Conservation (phyloP, 2,113 vertebrate genomes). For the Austrofundulus limnaeus region DNA sequence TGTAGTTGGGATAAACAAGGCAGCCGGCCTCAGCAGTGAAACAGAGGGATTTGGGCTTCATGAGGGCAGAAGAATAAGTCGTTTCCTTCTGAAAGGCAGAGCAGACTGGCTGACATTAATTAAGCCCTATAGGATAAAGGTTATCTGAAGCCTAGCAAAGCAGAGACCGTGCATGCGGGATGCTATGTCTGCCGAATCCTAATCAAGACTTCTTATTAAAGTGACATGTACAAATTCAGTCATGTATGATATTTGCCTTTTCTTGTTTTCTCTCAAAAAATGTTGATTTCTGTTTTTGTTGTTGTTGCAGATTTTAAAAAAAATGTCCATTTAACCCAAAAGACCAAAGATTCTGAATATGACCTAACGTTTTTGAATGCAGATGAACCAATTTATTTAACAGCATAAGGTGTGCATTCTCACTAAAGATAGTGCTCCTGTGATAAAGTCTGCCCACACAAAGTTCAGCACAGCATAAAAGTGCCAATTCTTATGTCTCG, state of each 20-base stretch:
- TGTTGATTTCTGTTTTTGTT: constrained; percentile 1
- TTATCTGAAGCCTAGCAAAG: constrained; percentile 80
- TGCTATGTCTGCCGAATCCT: constrained; percentile 70
- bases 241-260: constrained; percentile 16
- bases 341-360: constrained; percentile 12
- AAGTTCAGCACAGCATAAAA: neutral
- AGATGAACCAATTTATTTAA: neutral
- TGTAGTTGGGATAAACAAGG: constrained; percentile 80
- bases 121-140: constrained; percentile 84
- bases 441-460: neutral
- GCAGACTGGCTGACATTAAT: constrained; percentile 79
- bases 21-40: constrained; percentile 72
- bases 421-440: no score
- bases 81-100: constrained; percentile 80
- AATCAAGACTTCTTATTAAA: constrained; percentile 76
- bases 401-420: no score
- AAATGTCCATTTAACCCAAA: constrained; percentile 1
- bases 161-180: constrained; percentile 65
- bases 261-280: constrained; percentile 7
- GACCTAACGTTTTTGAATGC: neutral
- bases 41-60: constrained; percentile 79
- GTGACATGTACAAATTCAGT: constrained; percentile 42
- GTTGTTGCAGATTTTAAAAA: neutral
- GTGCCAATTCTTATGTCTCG: neutral
- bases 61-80: constrained; percentile 78